Conservation (phyloP, 2,888 invertebrate species). For the Ctena decussata region DNA sequence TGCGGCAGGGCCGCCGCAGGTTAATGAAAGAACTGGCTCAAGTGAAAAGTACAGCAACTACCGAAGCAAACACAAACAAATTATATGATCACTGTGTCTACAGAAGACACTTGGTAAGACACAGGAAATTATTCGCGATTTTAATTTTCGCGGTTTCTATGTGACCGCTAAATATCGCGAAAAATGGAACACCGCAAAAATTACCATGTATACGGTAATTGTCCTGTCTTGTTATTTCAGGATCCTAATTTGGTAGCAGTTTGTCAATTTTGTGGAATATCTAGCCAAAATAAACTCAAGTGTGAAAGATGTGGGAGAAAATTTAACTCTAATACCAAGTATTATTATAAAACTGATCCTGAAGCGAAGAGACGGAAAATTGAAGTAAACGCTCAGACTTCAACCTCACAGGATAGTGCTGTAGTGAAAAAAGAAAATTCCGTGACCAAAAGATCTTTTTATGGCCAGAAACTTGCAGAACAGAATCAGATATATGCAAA, state of each 20-base stretch:
- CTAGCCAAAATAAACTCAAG: slow-evolving; percentile 92
- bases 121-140: no score
- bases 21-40: no score
- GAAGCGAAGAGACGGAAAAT: slow-evolving; percentile 49
- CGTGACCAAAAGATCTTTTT: slow-evolving; percentile 47
- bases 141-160: no score
- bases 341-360: slow-evolving; percentile 34
- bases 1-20: no score
- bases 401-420: not conserved
- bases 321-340: slow-evolving; percentile 70
- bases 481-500: slow-evolving; percentile 55
- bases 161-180: no score
- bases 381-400: not conserved
- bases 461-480: slow-evolving; percentile 44
- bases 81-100: no score
- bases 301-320: slow-evolving; percentile 90
- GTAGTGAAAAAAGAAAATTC: slow-evolving; percentile 5
- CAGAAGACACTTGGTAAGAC: no score
- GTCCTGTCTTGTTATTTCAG: no score
- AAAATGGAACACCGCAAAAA: no score
- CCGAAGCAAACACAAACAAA: no score
- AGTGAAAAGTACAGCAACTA: no score
- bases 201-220: no score
- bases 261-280: slow-evolving; percentile 93
- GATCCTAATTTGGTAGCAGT: slow-evolving; percentile 86